Evolutionary conservation across 2,888 invertebrate species (phyloP).

Genomic region (Dione vanillae): DNA sequence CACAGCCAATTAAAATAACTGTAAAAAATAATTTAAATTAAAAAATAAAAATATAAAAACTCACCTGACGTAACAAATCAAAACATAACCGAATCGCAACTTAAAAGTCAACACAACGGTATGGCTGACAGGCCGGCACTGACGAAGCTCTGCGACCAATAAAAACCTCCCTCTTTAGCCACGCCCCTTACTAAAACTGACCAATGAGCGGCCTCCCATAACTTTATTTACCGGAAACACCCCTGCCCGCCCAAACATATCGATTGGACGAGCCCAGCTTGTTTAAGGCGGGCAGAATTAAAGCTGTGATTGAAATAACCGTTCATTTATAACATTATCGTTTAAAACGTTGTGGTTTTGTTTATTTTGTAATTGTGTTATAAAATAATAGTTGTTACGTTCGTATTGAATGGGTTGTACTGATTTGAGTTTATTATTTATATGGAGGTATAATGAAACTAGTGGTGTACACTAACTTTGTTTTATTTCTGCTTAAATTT

Average conservation of each 20-base stretch:
- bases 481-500: no score
- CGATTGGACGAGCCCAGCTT: constrained; percentile 77
- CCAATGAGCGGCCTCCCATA: constrained; percentile 61
- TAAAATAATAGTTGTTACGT: constrained; percentile 26
- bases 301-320: constrained; percentile 73
- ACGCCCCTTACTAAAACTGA: constrained; percentile 42
- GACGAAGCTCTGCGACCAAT: constrained; percentile 37
- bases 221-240: constrained; percentile 78
- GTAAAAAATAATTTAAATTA: neutral
- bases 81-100: constrained; percentile 35
- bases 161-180: constrained; percentile 33
- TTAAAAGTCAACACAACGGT: constrained; percentile 37
- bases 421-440: neutral
- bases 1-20: neutral
- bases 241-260: constrained; percentile 70
- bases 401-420: neutral
- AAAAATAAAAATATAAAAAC: constrained; percentile 27
- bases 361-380: constrained; percentile 48
- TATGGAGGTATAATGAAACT: neutral
- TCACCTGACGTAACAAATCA: constrained; percentile 44
- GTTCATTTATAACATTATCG: constrained; percentile 58
- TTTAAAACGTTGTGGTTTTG: constrained; percentile 65
- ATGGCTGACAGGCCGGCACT: constrained; percentile 47
- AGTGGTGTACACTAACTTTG: neutral
- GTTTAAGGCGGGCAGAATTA: constrained; percentile 82